Base-by-base conservation (phyloP, 2,113 vertebrate species). In the Neoarius graeffei region DNA sequence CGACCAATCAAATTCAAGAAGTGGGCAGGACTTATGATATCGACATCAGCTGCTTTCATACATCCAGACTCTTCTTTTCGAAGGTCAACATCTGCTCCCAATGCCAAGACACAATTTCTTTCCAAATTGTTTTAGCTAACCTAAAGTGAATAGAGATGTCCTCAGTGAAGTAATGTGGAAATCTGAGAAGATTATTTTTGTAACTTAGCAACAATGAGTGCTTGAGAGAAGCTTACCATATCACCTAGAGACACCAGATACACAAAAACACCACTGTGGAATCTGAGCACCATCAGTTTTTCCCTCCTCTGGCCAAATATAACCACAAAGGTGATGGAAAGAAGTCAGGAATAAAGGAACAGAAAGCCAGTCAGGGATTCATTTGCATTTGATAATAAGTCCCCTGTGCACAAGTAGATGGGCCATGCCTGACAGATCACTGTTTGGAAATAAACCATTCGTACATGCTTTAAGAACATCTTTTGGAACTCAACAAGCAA, bases 371-470 rank as follows among this genome's bases (percentile, higher is more conserved):
- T 83, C 19, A 50, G 35, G 81, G 81, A 83, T 66, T n/a, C 25
- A 67, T 67, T 84, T 67, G 82, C 62, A 84, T 84, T 84, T 84
- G 35, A 84, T 84, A 84, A 67, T 67, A 54, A 62, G 62, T 67
- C 82, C 15, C 62, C 25, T 67, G 62, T 84, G 82, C 48, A 67
- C 82, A 84, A 19, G 48, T 66, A 84, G 42, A 19, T n/a, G 7
- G 42, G 14, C 60, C 60, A 64, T 50, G 60, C 7, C 23, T n/a
- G 62, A 66, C 54, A 17, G 62, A 67, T 67, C 82, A 67, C 27
- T 84, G 42, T 11, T 19, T 10, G 48, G 25, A 66, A 17, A 83
- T 83, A 67, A 52, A 27, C 14, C 81, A 52, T 64, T 83, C 52
- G 62, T 50, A 27, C 23, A 67, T 27, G 14, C 82, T 84, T 27